Conservation (phyloP, 2,797 vertebrate genomes). For the Anabacerthia variegaticeps region DNA sequence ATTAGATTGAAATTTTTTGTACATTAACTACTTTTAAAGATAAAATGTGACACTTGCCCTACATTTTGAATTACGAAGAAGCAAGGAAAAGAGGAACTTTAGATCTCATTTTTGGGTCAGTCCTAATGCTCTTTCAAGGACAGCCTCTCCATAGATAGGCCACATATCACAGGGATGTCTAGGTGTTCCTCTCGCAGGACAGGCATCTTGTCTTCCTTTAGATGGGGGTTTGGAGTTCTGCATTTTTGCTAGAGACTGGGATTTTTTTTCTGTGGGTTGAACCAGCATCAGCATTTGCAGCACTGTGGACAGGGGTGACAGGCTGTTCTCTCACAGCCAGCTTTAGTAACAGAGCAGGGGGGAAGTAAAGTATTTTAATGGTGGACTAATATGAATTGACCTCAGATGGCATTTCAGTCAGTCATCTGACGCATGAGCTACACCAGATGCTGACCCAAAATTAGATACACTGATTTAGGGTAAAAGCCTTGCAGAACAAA, state of each 20-base stretch:
- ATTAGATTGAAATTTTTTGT: not conserved
- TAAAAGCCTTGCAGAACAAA: not conserved
- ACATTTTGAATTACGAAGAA: not conserved
- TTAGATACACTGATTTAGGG: not conserved
- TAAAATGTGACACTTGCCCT: not conserved
- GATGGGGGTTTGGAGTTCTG: fast-evolving
- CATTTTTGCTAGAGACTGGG: not conserved
- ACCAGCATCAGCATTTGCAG: not conserved
- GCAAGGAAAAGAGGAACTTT: not conserved
- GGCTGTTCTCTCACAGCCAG: not conserved
- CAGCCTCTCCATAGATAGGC: not conserved
- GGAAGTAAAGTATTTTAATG: not conserved
- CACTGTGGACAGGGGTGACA: fast-evolving
- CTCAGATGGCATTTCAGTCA: not conserved
- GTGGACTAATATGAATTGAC: not conserved
- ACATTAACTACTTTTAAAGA: not conserved
- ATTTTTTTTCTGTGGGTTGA: not conserved
- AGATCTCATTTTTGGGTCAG: not conserved
- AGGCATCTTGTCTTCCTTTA: not conserved
- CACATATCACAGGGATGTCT: not conserved
- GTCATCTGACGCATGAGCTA: not conserved
- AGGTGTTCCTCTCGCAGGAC: not conserved
- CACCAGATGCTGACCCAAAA: not conserved
- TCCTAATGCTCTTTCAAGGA: not conserved
- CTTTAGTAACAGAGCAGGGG: not conserved